Evolutionary conservation across 2,888 invertebrate species (phyloP), one percentile per base, ranked within the genome.

Genomic region (Phorcus lineatus): DNA sequence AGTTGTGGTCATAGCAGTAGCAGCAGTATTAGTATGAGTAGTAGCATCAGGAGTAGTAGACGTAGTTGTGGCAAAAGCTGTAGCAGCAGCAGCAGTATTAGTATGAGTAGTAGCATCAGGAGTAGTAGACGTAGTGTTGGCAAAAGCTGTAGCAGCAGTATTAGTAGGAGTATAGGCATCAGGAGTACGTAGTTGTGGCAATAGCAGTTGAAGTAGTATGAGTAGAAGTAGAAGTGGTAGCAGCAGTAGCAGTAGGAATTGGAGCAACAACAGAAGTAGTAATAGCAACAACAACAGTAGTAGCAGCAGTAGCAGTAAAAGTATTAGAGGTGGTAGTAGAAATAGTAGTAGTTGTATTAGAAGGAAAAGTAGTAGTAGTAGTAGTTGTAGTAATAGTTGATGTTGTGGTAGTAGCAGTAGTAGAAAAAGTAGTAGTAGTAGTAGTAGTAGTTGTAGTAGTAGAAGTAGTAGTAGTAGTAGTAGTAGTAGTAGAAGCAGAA

Each of bases 1-100:
- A 79, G 75, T 74, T 80, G 75, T 54, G 76, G 79, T 74, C 80
- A 67, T 74, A 81, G 80, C 54, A 81, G 79, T 55, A 81, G 76
- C 24, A 57, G 75, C 17, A 75, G 80, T 54, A 74, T 74, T 54
- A 80, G 75, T 36, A 75, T 75, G 7, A 55, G 75, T 31, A 75
- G 80, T 13, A 80, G 80, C 19, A 78, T 54, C 22, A 80, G 67
- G 17, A 78, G 57, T 11, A 80, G 70, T 31, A 54, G 74, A 13
- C 47, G 40, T n/a, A 9, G 52, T 19, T 31, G 78, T n/a, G 66
- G 40, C n/a, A 31, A 22, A 6, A 66, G 78, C 13, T 66, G 78
- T n/a, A 66, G 66, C 13, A 66, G 57, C 4, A 55, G 77, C 4
- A 57, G 57, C n/a, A 57, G 62, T 22, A 77, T 28, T n/a, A 7